phyloP scores from a whole-genome alignment of 2,797 vertebrate genomes.

The Myiotriccus ornatus region DNA sequence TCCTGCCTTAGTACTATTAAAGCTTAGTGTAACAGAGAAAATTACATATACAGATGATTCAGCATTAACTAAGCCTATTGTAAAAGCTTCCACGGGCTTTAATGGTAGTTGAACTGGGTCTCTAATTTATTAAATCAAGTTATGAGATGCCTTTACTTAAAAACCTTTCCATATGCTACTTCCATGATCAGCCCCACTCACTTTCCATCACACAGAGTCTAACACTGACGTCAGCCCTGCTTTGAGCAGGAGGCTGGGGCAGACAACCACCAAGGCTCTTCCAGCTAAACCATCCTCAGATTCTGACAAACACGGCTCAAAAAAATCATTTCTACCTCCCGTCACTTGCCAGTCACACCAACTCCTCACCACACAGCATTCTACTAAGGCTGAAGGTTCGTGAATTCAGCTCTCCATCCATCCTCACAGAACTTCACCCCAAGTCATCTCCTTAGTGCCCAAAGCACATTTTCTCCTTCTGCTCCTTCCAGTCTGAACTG shows the following conservation, averaged over 20 bases:
- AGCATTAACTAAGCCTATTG: background rate
- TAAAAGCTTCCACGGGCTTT: background rate
- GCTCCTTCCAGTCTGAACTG: background rate
- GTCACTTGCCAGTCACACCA: background rate
- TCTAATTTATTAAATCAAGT: background rate
- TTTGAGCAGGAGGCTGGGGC: background rate
- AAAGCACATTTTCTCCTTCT: background rate
- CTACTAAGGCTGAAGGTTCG: background rate
- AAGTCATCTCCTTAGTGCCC: background rate
- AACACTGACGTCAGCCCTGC: background rate
- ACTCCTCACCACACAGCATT: background rate
- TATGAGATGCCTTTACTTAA: background rate
- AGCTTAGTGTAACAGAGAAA: background rate
- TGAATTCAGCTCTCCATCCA: background rate
- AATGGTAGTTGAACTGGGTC: background rate
- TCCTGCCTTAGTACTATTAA: background rate
- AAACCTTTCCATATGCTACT: background rate
- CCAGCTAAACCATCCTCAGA: background rate
- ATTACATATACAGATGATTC: background rate
- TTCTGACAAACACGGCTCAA: rapidly evolving
- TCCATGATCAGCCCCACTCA: background rate
- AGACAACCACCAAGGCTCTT: background rate
- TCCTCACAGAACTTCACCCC: background rate
- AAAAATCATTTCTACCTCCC: background rate
- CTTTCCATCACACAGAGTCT: background rate